Base-by-base conservation (phyloP, 92 coral and sea anemone genomes). In the Micromussa lordhowensis region DNA sequence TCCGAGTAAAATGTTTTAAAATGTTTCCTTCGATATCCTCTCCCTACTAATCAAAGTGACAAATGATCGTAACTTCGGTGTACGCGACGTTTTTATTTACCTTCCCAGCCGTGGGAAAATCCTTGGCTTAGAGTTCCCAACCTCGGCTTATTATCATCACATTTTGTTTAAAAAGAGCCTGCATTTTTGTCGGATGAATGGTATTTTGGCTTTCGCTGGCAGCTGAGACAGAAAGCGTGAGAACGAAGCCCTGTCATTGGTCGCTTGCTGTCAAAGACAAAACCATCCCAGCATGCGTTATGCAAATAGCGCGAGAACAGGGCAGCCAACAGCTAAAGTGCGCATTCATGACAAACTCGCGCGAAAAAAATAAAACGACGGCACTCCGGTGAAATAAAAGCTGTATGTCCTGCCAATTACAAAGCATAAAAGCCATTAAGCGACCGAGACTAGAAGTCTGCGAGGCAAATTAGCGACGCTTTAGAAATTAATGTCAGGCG, bases 221-320 rank as follows among this genome's bases (percentile, higher is more conserved):
- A 77, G 81, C 82, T 79, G 94, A 85, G 77, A 88, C 70, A 70
- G 91, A 84, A 81, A 86, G 96, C 98, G 99, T 96, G 98, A 95
- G 98, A 97, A 94, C 95, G 87, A 87, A 44, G 70, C 79, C 51
- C 84, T 64, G 75, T 84, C 89, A 96, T 97, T 97, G 99, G 99
- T 73, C 79, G 81, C 26, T 79, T 24, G 63, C 82, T 59, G 36
- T 75, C 18, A 55, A 88, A 81, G 73, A 87, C 90, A 87, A 87
- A 79, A 51, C 85, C 32, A 28, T 73, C 87, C 17, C 91, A 75
- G 87, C 91, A 88, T 64, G 91, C 82, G 88, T 87, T 82, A 69
- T 81, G 86, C 72, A 64, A 80, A 68, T 69, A 53, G 13, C 70
- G 34, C 55, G 64, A 80, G 66, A 70, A 76, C 29, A 30, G 69